Percentiles rank a stretch among this genome's conserved stretches.
These are phyloP conservation scores for Pseudomyrmex pallidus DNA, from an alignment of 1,140 invertebrate species.

Conservation along the genomic window DNA sequence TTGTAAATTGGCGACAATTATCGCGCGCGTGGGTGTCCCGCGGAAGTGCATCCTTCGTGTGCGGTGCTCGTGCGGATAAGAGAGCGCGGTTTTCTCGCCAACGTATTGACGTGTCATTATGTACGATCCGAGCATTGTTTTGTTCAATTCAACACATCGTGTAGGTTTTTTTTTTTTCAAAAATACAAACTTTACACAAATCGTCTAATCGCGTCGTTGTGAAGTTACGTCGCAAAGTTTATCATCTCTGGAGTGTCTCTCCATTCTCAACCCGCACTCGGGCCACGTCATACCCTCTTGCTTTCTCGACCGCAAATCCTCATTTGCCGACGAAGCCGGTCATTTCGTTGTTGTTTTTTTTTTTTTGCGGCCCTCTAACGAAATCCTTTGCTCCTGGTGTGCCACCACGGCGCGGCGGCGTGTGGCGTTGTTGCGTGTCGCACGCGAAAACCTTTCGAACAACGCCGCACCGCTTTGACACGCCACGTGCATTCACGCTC, in stretches of 20 bases:
- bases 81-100: not conserved
- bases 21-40: slow-evolving; percentile 15
- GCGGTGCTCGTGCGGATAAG: not conserved
- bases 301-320: slow-evolving; percentile 67
- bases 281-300: slow-evolving; percentile 43
- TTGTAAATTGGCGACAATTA: slow-evolving; percentile 11
- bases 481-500: not conserved
- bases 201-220: not conserved
- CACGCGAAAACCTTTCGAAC: slow-evolving; percentile 34
- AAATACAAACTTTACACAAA: not conserved
- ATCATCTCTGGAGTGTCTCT: not conserved
- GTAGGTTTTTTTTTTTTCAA: not conserved
- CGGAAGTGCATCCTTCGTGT: slow-evolving; percentile 30
- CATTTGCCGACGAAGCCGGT: slow-evolving; percentile 55
- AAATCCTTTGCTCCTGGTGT: slow-evolving; percentile 51
- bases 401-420: slow-evolving; percentile 17
- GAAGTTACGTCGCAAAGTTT: slow-evolving; percentile 32
- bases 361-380: slow-evolving; percentile 54
- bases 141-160: not conserved
- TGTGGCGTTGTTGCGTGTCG: slow-evolving; percentile 44
- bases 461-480: slow-evolving; percentile 22
- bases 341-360: slow-evolving; percentile 48
- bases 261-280: slow-evolving; percentile 26
- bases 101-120: not conserved
- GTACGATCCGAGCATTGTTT: not conserved